These are phyloP conservation scores for Pogonocichla stellata DNA, from an alignment of 2,113 vertebrate species.

Conservation along the genomic window DNA sequence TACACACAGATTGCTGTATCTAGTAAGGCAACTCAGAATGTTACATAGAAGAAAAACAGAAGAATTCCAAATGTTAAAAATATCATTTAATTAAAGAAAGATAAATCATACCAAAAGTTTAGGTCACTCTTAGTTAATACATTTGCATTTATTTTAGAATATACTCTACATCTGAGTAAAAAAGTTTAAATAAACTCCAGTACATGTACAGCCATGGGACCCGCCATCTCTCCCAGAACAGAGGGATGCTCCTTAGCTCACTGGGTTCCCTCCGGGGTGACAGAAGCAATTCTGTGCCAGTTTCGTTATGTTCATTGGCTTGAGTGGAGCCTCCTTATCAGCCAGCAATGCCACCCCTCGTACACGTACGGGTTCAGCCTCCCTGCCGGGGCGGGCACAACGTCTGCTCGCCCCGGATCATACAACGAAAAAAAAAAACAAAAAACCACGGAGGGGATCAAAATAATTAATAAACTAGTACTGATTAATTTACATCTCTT, in stretches of 20 bases:
- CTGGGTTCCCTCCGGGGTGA: constrained; percentile 53
- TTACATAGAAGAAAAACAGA: background rate
- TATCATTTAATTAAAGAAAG: constrained; percentile 59
- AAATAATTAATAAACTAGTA: constrained; percentile 70
- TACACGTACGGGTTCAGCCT: background rate
- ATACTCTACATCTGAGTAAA: constrained; percentile 80
- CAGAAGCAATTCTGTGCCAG: constrained; percentile 57
- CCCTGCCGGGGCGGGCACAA: background rate
- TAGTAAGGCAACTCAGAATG: background rate
- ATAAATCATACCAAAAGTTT: constrained; percentile 64
- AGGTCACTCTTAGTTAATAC: constrained; percentile 68
- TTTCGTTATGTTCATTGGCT: constrained; percentile 65
- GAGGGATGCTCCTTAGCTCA: constrained; percentile 50
- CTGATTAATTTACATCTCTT: constrained; percentile 70
- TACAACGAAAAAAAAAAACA: constrained; percentile 4
- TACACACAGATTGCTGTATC: background rate
- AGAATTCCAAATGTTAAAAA: constrained; percentile 36
- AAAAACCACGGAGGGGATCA: background rate
- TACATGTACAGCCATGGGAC: constrained; percentile 69
- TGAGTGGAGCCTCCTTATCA: constrained; percentile 44
- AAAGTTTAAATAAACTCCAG: constrained; percentile 79
- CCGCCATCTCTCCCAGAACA: constrained; percentile 56
- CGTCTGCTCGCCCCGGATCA: constrained; percentile 30
- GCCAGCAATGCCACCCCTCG: constrained; percentile 40
- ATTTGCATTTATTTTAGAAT: constrained; percentile 81